Conservation (phyloP, 2,797 vertebrate genomes). For the Knipowitschia caucasica region DNA sequence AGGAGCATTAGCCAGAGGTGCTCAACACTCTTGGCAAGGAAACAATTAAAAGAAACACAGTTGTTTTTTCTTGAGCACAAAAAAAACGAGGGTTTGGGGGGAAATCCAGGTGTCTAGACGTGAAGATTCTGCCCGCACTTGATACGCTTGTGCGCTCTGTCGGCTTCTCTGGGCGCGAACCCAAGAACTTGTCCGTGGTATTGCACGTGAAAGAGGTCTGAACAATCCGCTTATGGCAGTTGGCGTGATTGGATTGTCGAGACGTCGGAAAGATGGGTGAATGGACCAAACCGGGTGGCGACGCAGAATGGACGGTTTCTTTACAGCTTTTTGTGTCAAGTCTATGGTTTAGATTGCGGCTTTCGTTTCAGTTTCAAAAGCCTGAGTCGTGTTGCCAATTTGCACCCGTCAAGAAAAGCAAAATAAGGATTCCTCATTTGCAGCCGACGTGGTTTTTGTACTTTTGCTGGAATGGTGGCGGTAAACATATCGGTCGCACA, state of each 20-base stretch:
- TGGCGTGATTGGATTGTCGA: background rate
- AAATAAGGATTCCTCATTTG: background rate
- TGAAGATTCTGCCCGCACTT: background rate
- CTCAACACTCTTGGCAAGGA: constrained; percentile 29
- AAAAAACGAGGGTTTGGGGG: background rate
- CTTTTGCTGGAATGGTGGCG: too few relatives aligned
- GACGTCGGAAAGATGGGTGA: background rate
- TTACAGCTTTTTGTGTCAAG: background rate
- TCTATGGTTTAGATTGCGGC: too few relatives aligned
- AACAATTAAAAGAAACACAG: constrained; percentile 50
- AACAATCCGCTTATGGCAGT: constrained; percentile 1
- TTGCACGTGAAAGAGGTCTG: background rate
- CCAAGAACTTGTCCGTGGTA: background rate
- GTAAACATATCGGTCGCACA: too few relatives aligned
- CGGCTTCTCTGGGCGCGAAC: background rate
- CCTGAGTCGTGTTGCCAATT: background rate
- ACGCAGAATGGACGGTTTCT: background rate
- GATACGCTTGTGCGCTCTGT: background rate
- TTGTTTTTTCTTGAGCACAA: constrained; percentile 11
- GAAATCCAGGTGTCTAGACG: constrained; percentile 2
- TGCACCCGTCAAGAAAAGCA: too few relatives aligned
- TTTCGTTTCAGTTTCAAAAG: background rate
- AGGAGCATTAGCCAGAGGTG: constrained; percentile 63
- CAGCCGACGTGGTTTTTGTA: background rate
- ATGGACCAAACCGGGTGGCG: background rate